phyloP scores from a whole-genome alignment of 2,888 invertebrate species.

The Callyntrura sp. region DNA sequence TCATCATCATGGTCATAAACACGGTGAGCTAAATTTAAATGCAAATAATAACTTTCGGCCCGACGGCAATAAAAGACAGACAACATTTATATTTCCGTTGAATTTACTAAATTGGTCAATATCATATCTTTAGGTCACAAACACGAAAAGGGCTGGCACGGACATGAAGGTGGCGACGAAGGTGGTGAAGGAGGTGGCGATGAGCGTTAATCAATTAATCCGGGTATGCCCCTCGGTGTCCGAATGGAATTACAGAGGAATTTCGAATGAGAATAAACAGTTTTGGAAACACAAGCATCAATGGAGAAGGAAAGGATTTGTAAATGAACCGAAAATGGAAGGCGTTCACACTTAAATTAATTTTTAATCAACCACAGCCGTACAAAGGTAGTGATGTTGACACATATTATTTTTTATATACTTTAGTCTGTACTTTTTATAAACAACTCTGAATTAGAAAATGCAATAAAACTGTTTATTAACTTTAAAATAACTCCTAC shows the following conservation, averaged over 20 bases:
- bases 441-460: too few relatives aligned
- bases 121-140: constrained; percentile 30
- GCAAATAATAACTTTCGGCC: not conserved
- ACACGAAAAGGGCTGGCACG: constrained; percentile 30
- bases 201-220: not conserved
- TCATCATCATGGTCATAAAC: constrained; percentile 61
- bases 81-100: too few relatives aligned
- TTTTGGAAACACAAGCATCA: not conserved
- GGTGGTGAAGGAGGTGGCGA: not conserved
- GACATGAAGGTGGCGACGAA: constrained; percentile 11
- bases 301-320: not conserved
- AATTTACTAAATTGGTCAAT: not conserved
- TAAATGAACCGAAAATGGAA: not conserved
- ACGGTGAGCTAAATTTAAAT: constrained; percentile 47
- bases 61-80: too few relatives aligned
- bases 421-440: too few relatives aligned
- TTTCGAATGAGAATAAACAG: not conserved
- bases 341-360: too few relatives aligned
- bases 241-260: not conserved
- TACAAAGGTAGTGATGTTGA: too few relatives aligned
- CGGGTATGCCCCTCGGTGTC: not conserved
- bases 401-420: too few relatives aligned
- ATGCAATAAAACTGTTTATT: too few relatives aligned
- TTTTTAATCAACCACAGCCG: too few relatives aligned
- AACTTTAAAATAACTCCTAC: too few relatives aligned